phyloP scores from a whole-genome alignment of 1,140 invertebrate genomes.

The Nymphalis io region DNA sequence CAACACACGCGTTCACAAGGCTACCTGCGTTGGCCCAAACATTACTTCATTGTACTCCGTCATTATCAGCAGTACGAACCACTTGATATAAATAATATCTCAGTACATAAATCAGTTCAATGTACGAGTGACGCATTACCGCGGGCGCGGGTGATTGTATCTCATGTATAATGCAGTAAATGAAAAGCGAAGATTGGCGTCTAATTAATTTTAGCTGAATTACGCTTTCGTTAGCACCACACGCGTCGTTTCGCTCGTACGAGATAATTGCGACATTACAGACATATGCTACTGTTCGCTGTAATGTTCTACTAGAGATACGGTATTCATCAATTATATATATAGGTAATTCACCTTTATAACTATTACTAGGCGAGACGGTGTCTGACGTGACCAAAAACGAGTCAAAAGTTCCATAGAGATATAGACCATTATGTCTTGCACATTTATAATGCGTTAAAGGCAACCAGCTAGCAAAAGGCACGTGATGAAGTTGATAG shows the following conservation, averaged over 20 bases:
- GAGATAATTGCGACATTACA: conserved; percentile 31
- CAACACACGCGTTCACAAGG: conserved; percentile 4
- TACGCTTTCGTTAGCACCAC: conserved; percentile 36
- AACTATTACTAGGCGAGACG: not conserved
- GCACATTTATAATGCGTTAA: no score
- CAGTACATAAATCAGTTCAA: not conserved
- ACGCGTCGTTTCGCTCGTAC: conserved; percentile 29
- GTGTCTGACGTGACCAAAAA: not conserved
- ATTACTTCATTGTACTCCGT: not conserved
- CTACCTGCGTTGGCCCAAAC: conserved; percentile 22
- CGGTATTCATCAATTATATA: no score
- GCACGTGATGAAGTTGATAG: no score
- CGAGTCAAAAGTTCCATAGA: no score
- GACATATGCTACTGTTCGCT: not conserved
- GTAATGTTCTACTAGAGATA: not conserved
- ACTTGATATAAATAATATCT: not conserved
- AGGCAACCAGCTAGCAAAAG: no score
- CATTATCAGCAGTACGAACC: not conserved
- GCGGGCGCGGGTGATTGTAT: conserved; percentile 1
- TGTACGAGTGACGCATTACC: not conserved
- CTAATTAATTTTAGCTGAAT: conserved; percentile 40
- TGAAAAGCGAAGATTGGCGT: conserved; percentile 26
- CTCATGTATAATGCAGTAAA: conserved; percentile 31
- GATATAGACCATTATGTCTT: no score
- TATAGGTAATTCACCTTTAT: not conserved